Evolutionary conservation across 2,888 invertebrate species (phyloP).

Genomic region (Nemoura dubitans): DNA sequence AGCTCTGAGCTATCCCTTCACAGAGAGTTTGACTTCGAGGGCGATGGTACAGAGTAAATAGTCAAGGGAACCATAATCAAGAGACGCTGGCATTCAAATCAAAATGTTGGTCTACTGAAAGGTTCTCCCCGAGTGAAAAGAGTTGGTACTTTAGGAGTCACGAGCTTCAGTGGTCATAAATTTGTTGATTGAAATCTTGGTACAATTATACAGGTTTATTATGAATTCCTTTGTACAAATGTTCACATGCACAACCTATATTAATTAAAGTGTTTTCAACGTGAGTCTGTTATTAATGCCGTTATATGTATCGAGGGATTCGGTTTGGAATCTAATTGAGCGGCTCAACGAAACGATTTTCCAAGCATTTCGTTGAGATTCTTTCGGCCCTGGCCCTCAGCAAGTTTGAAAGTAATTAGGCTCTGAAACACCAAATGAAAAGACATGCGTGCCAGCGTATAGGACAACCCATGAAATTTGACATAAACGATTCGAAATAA

Average conservation of each 20-base stretch:
- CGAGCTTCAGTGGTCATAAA: neutral
- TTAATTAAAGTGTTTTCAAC: neutral
- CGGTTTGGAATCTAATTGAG: neutral
- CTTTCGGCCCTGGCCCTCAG: neutral
- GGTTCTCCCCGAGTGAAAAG: neutral
- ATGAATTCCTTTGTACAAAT: neutral
- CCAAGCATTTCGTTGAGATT: neutral
- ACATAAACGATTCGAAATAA: slow-evolving; percentile 20
- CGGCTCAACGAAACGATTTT: neutral
- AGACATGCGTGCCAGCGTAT: neutral
- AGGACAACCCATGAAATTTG: slow-evolving; percentile 19
- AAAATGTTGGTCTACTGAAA: neutral
- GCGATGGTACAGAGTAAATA: neutral
- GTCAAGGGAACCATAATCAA: neutral
- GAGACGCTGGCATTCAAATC: neutral
- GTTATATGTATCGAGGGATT: neutral
- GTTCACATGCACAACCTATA: neutral
- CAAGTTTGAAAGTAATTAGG: neutral
- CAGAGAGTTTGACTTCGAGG: neutral
- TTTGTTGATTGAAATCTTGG: neutral
- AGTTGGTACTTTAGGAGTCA: neutral
- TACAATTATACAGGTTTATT: neutral
- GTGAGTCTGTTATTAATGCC: neutral
- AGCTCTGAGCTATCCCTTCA: neutral
- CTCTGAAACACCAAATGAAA: neutral